Conservation (phyloP, 2,797 vertebrate genomes). For the Erpetoichthys calabaricus region DNA sequence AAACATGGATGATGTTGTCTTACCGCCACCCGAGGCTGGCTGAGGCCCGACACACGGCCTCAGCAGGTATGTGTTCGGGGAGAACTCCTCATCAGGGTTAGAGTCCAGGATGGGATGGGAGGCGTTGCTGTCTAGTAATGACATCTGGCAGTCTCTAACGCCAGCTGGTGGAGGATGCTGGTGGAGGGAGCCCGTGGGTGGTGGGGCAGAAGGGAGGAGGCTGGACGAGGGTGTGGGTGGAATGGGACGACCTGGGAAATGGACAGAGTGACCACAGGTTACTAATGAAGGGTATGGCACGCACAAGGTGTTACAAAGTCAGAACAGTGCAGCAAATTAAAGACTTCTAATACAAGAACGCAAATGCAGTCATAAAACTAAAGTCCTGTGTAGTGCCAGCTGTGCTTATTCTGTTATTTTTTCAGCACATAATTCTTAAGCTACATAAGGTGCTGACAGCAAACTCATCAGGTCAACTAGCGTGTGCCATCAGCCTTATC, state of each 20-base stretch:
- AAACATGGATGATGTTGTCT: conserved; percentile 47
- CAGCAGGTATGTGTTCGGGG: conserved; percentile 80
- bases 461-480: too few relatives aligned
- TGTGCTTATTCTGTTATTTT: too few relatives aligned
- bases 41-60: conserved; percentile 67
- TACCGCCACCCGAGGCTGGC: conserved; percentile 78
- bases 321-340: too few relatives aligned
- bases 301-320: conserved; percentile 20
- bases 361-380: too few relatives aligned
- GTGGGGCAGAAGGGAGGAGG: conserved; percentile 83
- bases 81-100: conserved; percentile 82
- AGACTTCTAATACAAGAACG: too few relatives aligned
- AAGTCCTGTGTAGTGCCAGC: too few relatives aligned
- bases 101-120: conserved; percentile 95
- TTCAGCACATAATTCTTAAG: too few relatives aligned
- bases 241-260: conserved; percentile 87
- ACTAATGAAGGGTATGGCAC: conserved; percentile 44
- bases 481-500: too few relatives aligned
- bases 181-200: conserved; percentile 71
- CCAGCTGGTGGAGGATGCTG: conserved; percentile 79
- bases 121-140: conserved; percentile 96
- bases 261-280: conserved; percentile 64
- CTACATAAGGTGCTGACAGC: too few relatives aligned
- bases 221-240: conserved; percentile 88
- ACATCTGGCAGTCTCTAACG: conserved; percentile 86